Evolutionary conservation across 2,888 invertebrate genomes (phyloP), one percentile per base, ranked within the genome.

Genomic region (Philereme transversata): DNA sequence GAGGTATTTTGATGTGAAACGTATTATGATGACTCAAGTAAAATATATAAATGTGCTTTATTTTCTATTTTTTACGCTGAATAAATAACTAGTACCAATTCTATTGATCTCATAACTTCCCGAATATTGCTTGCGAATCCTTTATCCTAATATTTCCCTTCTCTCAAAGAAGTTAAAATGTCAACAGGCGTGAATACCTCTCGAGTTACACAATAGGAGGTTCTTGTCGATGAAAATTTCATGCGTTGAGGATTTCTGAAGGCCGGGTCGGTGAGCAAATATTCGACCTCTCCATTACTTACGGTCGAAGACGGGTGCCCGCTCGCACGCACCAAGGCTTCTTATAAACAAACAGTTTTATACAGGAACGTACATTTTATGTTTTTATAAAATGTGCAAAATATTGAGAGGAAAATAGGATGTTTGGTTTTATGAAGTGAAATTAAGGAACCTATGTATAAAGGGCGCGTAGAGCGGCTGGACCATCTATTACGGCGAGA

Each of bases 231-330:
- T 76, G 79, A 80, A 83, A 85, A 84, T 83, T 84, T 84, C 79
- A 82, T 78, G 83, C 79, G 73, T 78, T 76, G 75, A 78, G 75
- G 79, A 78, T 76, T 83, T 72, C 71, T 74, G 70, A 71, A 75
- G 60, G 70, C 63, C 61, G 78, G 74, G 71, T 78, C 76, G 73
- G 71, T 77, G 72, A 70, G 77, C 78, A 83, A 86, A 83, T 79
- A 83, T 81, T 77, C 80, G 72, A 73, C 78, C 80, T 82, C 81
- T 84, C 73, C 71, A 81, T 87, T 86, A 85, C 78, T 84, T 77
- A 80, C 79, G 85, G 82, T 78, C 73, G 74, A 74, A 59, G 57
- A 67, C 62, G 56, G 51, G 53, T 70, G 67, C 66, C 68, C 71
- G 65, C 64, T 66, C 73, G 67, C 69, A 66, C 79, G 76, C 76